phyloP scores from a whole-genome alignment of 1,140 invertebrate genomes.

The Luehdorfia chinensis region DNA sequence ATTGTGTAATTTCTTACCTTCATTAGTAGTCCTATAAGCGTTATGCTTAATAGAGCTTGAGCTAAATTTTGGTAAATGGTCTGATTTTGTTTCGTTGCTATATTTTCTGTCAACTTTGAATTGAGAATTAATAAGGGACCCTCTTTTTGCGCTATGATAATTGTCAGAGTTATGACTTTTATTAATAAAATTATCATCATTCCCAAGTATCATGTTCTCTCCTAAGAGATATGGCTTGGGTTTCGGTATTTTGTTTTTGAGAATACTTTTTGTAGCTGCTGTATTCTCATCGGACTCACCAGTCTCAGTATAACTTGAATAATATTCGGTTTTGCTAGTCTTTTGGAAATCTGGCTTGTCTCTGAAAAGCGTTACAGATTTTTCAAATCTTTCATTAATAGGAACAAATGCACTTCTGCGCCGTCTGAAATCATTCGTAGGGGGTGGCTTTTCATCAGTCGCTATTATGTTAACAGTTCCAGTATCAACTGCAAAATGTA shows the following conservation, averaged over 20 bases:
- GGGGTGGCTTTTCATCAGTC: conserved; percentile 89
- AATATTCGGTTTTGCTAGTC: conserved; percentile 21
- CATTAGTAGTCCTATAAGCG: conserved; percentile 41
- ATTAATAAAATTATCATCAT: conserved; percentile 26
- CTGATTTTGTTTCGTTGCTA: conserved; percentile 36
- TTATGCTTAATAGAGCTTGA: conserved; percentile 26
- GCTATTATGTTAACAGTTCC: conserved; percentile 91
- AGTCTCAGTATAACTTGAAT: conserved; percentile 29
- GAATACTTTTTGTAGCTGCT: conserved; percentile 81
- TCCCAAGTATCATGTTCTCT: conserved; percentile 77
- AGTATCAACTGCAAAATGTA: conserved; percentile 90
- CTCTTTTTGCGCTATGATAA: conserved; percentile 27
- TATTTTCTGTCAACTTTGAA: conserved; percentile 39
- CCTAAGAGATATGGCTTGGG: conserved; percentile 83
- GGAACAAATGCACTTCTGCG: conserved; percentile 76
- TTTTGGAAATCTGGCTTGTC: conserved; percentile 41
- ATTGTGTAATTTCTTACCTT: conserved; percentile 32
- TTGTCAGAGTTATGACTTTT: conserved; percentile 26
- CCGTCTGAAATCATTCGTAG: conserved; percentile 86
- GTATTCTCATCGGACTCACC: conserved; percentile 69
- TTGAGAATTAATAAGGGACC: conserved; percentile 60
- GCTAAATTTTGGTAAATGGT: conserved; percentile 26
- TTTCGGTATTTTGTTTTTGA: conserved; percentile 84
- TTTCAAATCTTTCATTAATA: conserved; percentile 61
- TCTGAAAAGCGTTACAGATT: conserved; percentile 61